Conservation (phyloP, 2,888 invertebrate genomes). For the Gisinianus flammeolus region DNA sequence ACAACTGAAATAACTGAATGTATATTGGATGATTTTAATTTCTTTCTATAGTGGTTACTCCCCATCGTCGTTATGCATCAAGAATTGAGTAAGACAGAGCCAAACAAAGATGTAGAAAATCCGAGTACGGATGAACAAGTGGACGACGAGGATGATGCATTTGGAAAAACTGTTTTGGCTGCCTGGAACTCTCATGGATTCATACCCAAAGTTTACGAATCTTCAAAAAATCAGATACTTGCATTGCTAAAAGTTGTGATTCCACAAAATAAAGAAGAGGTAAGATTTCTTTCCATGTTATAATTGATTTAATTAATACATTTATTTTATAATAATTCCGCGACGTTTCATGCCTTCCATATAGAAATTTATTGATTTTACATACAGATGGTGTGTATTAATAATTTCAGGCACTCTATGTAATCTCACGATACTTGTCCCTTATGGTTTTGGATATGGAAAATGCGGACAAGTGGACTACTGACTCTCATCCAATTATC, state of each 20-base stretch:
- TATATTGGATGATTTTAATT: neutral
- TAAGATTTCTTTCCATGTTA: neutral
- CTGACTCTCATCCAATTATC: neutral
- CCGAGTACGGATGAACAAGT: neutral
- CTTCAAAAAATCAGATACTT: neutral
- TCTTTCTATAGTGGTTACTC: constrained; percentile 43
- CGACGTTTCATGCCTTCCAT: neutral
- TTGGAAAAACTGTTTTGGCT: constrained; percentile 23
- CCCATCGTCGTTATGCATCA: constrained; percentile 41
- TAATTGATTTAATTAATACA: neutral
- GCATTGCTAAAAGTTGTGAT: constrained; percentile 1
- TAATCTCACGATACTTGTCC: neutral
- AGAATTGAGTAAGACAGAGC: neutral
- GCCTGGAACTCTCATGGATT: neutral
- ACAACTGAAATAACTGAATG: no score
- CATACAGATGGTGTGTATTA: no score
- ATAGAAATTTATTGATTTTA: no score
- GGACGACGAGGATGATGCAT: neutral
- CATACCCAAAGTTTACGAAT: neutral
- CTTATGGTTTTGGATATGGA: neutral
- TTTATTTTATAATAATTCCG: neutral
- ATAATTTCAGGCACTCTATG: neutral
- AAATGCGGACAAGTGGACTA: neutral
- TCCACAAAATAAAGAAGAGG: constrained; percentile 17
- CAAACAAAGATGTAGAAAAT: constrained; percentile 8